Conservation (phyloP, 2,113 vertebrate genomes). For the Orientallactaga bullata region DNA sequence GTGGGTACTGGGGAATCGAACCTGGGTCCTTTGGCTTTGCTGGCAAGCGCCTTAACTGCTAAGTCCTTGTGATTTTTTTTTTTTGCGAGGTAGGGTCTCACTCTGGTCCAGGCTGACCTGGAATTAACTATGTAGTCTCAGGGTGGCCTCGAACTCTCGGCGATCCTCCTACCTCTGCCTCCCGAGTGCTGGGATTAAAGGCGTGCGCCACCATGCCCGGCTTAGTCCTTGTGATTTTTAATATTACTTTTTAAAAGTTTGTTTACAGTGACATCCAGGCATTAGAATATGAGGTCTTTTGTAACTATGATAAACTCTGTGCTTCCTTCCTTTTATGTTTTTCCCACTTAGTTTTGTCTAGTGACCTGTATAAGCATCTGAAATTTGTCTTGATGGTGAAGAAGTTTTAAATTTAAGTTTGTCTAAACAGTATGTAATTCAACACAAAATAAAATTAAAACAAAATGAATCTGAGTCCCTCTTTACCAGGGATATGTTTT, state of each 20-base stretch:
- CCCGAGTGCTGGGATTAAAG: no score
- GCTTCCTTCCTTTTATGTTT: not conserved
- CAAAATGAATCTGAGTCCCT: not conserved
- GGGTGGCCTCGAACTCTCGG: no score
- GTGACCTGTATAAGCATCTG: not conserved
- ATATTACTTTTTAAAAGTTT: not conserved
- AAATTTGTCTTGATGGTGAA: constrained; percentile 9
- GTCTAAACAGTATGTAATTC: constrained; percentile 42
- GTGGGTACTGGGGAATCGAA: no score
- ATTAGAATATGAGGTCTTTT: constrained; percentile 15
- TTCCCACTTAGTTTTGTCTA: not conserved
- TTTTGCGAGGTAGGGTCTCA: no score
- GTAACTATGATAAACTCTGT: constrained; percentile 1
- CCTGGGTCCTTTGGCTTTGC: no score
- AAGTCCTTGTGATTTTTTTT: no score
- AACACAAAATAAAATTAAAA: constrained; percentile 58
- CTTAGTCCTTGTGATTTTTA: constrained; percentile 1
- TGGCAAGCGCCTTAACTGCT: no score
- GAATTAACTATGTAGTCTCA: no score
- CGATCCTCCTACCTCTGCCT: no score
- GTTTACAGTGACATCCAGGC: not conserved
- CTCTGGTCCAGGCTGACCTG: no score
- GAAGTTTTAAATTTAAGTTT: constrained; percentile 51
- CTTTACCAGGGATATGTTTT: not conserved
- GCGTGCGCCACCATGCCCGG: no score